Evolutionary conservation across 2,113 vertebrate genomes (phyloP).

Genomic region (Aegithalos caudatus): DNA sequence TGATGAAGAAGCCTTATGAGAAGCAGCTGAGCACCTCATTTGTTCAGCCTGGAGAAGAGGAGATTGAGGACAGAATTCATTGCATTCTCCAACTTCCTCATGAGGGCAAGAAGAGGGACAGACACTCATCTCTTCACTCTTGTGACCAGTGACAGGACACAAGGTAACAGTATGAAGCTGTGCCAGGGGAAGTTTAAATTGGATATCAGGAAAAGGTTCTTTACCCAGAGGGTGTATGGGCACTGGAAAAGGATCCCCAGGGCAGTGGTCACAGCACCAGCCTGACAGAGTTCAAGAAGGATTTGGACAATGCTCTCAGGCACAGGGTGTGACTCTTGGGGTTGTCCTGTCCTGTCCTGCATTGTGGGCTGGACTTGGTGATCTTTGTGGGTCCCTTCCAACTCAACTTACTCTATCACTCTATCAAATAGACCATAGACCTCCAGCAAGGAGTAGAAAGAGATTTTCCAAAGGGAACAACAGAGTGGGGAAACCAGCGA

Average conservation of each 20-base stretch:
- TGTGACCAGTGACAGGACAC: background rate
- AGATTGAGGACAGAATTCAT: background rate
- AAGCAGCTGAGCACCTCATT: background rate
- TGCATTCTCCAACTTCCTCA: too few relatives aligned
- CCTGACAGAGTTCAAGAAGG: background rate
- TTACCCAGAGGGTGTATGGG: accelerated
- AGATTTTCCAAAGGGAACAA: background rate
- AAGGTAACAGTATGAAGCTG: background rate
- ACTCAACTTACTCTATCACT: background rate
- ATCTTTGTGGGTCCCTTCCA: background rate
- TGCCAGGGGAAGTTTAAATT: background rate
- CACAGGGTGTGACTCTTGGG: background rate
- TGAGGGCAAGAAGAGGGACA: background rate
- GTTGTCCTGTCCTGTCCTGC: background rate
- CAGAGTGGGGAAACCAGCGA: background rate
- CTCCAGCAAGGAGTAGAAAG: background rate
- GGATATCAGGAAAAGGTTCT: background rate
- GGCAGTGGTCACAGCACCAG: background rate
- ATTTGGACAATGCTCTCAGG: background rate
- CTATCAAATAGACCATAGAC: background rate
- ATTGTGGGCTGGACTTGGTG: accelerated
- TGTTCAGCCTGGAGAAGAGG: background rate
- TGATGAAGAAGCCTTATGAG: background rate
- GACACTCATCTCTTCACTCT: background rate
- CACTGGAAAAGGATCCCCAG: background rate